Evolutionary conservation across 2,888 invertebrate genomes (phyloP).

Genomic region (Alloplasta piceator): DNA sequence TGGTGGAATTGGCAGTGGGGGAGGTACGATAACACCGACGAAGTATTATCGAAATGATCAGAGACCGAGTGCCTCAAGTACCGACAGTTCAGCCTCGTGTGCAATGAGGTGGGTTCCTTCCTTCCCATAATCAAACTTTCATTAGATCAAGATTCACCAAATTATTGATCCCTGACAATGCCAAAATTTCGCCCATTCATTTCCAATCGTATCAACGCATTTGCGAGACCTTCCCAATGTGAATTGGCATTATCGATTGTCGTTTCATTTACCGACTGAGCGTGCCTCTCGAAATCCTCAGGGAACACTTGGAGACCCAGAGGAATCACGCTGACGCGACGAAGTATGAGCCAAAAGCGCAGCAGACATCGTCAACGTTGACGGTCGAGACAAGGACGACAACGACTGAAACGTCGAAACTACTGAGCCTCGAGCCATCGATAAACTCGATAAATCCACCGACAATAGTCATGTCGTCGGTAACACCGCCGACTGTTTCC

Average conservation of each 20-base stretch:
- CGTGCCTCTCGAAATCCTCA: conserved; percentile 63
- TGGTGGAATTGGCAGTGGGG: conserved; percentile 60
- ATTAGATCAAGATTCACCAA: too few relatives aligned
- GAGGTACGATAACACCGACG: conserved; percentile 74
- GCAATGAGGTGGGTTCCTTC: conserved; percentile 78
- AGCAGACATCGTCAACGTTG: conserved; percentile 75
- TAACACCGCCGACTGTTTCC: conserved; percentile 92
- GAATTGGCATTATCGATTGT: too few relatives aligned
- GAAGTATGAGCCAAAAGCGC: conserved; percentile 51
- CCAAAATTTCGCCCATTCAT: background rate
- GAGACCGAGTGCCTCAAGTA: conserved; percentile 89
- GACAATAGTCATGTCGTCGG: conserved; percentile 92
- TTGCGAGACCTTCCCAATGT: background rate
- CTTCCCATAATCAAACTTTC: too few relatives aligned
- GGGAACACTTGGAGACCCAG: conserved; percentile 79
- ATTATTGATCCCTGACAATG: background rate
- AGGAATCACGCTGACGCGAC: conserved; percentile 72
- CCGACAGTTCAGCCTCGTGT: conserved; percentile 82
- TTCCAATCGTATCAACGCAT: background rate
- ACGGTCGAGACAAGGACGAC: conserved; percentile 64
- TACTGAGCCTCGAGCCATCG: conserved; percentile 74
- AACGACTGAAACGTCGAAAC: conserved; percentile 62
- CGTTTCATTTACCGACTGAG: background rate
- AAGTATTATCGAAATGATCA: conserved; percentile 87
- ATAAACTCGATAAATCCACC: conserved; percentile 85